Conservation (phyloP, 1,140 invertebrate genomes). For the Plectrocnemia conspersa region DNA sequence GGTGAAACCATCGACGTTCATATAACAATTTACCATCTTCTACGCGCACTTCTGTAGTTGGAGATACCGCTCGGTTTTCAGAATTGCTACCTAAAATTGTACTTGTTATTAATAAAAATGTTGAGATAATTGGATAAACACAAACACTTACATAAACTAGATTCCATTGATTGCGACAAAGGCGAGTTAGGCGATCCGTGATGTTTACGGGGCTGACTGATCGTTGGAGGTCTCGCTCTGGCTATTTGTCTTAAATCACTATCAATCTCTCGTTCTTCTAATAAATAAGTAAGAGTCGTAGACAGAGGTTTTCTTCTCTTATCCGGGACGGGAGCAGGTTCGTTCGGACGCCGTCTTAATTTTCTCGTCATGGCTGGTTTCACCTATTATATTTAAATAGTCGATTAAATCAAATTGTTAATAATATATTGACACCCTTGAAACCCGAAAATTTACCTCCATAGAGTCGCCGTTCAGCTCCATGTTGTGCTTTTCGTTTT, state of each 20-base stretch:
- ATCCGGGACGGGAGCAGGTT: constrained; percentile 82
- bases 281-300: constrained; percentile 75
- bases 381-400: constrained; percentile 47
- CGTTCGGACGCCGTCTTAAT: constrained; percentile 84
- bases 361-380: constrained; percentile 80
- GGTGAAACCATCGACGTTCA: constrained; percentile 91
- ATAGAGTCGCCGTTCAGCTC: constrained; percentile 84
- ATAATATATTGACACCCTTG: neutral
- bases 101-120: neutral
- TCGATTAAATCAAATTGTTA: neutral
- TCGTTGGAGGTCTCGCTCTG: constrained; percentile 48
- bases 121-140: neutral
- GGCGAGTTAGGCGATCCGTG: constrained; percentile 19
- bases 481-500: constrained; percentile 78
- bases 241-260: constrained; percentile 81
- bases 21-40: constrained; percentile 93
- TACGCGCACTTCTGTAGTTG: constrained; percentile 73
- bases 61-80: constrained; percentile 46
- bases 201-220: constrained; percentile 41
- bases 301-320: constrained; percentile 76
- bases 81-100: constrained; percentile 13
- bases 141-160: constrained; percentile 5
- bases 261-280: constrained; percentile 87
- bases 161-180: constrained; percentile 15
- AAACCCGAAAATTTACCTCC: constrained; percentile 55